Base-by-base conservation (phyloP, 2,888 invertebrate genomes). In the Siphlonurus alternatus region DNA sequence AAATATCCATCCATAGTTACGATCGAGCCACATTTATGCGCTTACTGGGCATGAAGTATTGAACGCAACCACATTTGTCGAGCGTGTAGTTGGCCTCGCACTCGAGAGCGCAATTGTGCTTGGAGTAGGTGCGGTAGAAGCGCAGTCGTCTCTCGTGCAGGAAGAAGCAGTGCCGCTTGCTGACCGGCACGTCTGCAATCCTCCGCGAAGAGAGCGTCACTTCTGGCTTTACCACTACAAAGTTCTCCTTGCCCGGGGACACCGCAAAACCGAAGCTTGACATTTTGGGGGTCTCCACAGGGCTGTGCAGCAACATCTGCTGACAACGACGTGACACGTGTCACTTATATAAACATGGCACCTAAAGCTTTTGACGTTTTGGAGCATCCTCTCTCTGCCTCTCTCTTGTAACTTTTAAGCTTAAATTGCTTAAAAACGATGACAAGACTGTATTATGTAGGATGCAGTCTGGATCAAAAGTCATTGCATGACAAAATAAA, bases 231-330 rank as follows among this genome's bases (percentile, higher is more conserved):
- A 90, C 82, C 1, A 83, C 81, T 62, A 88, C 80, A 1, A 89
- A 78, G 0, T 84, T 83, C 73, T 91, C 90, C 23, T 81, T 77
- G 0, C 90, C 89, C 0, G 89, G 84, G 1, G 84, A 81, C 63
- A 88, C 78, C 2, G 88, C 78, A 66, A 87, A 85, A 0, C 87
- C 89, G 66, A 85, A 83, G 69, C 88, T 86, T 2, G 85, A 82
- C 66, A 91, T 86, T 75, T 88, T 88, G 0, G 90, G 90, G 0
- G 87, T 84, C 72, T 90, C 90, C 0, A 87, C 85, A 0, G 91
- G 90, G 74, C 85, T 90, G 69, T 90, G 89, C 0, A 90, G 78
- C 10, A 89, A 77, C 62, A 89, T 81, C 88, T 88, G 69, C 51
- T 70, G 74, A 24, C 56, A 56, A 22, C 53, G n/a, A 51, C n/a